phyloP scores from a whole-genome alignment of 2,797 vertebrate species.

The Gymnothorax javanicus region DNA sequence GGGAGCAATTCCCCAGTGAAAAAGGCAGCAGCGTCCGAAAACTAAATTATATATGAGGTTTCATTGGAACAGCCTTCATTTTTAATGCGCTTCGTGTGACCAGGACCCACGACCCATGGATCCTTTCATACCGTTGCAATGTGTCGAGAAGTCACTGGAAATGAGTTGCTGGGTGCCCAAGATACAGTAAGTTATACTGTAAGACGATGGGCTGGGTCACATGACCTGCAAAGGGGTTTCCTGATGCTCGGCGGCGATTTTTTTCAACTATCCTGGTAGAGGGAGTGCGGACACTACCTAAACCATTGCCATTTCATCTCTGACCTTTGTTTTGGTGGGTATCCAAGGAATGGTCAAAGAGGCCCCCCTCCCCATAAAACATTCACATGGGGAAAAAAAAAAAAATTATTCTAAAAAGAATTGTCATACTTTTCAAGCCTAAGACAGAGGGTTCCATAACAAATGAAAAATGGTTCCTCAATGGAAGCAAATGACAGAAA shows the following conservation, averaged over 20 bases:
- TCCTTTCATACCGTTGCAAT: slow-evolving; percentile 46
- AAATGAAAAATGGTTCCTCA: no score
- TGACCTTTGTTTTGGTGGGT: slow-evolving; percentile 26
- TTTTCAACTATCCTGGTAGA: slow-evolving; percentile 24
- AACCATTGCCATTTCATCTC: slow-evolving; percentile 25
- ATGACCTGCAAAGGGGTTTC: slow-evolving; percentile 12
- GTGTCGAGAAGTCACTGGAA: slow-evolving; percentile 51
- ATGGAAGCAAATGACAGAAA: no score
- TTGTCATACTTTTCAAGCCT: no score
- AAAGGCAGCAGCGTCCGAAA: slow-evolving; percentile 33
- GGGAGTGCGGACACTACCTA: slow-evolving; percentile 21
- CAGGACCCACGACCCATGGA: slow-evolving; percentile 45
- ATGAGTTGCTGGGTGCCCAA: slow-evolving; percentile 45
- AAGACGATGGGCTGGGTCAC: slow-evolving; percentile 29
- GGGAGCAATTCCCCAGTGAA: not conserved
- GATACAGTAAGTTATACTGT: slow-evolving; percentile 38
- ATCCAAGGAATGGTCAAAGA: not conserved
- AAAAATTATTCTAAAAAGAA: no score
- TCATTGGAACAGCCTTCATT: slow-evolving; percentile 55
- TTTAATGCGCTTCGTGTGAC: slow-evolving; percentile 60
- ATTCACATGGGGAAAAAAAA: not conserved
- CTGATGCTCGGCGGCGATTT: slow-evolving; percentile 33
- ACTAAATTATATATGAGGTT: slow-evolving; percentile 62
- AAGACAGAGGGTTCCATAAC: no score
- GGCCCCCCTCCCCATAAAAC: not conserved